Evolutionary conservation across 2,113 vertebrate species (phyloP).

Genomic region (Protobothrops mucrosquamatus): DNA sequence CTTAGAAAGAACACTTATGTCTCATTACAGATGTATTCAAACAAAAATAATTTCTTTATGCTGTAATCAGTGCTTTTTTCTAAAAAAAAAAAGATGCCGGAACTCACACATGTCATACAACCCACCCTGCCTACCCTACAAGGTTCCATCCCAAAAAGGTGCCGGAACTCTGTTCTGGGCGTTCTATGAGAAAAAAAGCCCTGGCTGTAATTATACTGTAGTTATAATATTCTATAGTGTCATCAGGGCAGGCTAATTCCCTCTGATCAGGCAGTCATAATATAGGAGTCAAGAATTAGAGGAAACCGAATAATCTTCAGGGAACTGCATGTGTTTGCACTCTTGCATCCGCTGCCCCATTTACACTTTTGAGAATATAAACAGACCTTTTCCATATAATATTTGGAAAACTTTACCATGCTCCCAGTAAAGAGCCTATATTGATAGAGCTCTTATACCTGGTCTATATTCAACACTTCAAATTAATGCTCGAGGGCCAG

Average conservation of each 20-base stretch:
- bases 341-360: not conserved
- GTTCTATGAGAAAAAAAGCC: no score
- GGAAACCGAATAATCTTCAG: not conserved
- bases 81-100: no score
- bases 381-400: not conserved
- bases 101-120: no score
- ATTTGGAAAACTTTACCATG: not conserved
- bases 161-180: no score
- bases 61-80: constrained; percentile 13
- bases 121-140: no score
- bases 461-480: not conserved
- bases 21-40: constrained; percentile 40
- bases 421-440: not conserved
- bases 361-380: not conserved
- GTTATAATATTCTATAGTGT: not conserved
- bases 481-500: not conserved
- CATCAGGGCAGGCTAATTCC: not conserved
- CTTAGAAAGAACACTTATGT: constrained; percentile 46
- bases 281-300: not conserved
- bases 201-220: constrained; percentile 26
- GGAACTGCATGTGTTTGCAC: not conserved
- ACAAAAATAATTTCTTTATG: constrained; percentile 51
- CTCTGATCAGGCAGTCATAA: not conserved
- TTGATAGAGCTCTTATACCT: not conserved
- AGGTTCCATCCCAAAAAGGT: no score